Percentiles rank a stretch among this genome's conserved stretches.
Conservation (phyloP, 2,113 vertebrate genomes). For the Engystomops pustulosus region DNA sequence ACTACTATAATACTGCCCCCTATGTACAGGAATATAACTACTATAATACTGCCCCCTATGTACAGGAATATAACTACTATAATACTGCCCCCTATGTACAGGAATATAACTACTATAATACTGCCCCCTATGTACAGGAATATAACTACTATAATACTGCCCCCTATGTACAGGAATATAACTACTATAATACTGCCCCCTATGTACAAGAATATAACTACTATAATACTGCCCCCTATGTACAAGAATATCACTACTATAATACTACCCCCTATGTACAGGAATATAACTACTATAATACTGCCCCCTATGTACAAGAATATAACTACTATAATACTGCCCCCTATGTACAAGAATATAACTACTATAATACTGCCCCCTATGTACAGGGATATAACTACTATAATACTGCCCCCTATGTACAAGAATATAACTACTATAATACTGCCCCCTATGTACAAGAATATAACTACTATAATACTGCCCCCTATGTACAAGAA, state of each 20-base stretch:
- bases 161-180: no score
- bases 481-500: background rate
- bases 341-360: background rate
- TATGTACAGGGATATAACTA: no score
- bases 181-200: no score
- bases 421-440: constrained; percentile 7
- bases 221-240: background rate
- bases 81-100: background rate
- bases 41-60: no score
- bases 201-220: constrained; percentile 1
- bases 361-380: background rate
- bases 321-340: no score
- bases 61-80: constrained; percentile 7
- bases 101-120: no score
- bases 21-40: no score
- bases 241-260: no score
- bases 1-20: background rate
- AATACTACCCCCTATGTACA: background rate
- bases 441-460: background rate
- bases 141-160: background rate
- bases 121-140: background rate
- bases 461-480: no score
- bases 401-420: no score
- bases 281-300: constrained; percentile 7
- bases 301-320: background rate